Evolutionary conservation across 2,797 vertebrate species (phyloP).

Genomic region (Arctocebus calabarensis): DNA sequence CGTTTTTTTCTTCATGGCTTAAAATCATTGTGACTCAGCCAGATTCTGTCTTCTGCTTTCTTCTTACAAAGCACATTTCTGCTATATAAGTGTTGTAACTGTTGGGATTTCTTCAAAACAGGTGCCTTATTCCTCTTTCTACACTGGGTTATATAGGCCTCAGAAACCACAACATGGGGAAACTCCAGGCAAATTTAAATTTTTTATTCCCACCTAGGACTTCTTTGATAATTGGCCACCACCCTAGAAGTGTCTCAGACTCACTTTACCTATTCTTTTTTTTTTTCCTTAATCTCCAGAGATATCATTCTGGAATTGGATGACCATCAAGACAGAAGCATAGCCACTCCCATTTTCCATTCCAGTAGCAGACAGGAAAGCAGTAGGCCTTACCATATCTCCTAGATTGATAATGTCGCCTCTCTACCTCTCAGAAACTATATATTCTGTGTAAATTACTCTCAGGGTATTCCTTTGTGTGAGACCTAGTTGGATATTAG

Average conservation of each 20-base stretch:
- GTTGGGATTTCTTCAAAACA: not conserved
- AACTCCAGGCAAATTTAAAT: not conserved
- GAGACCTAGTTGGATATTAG: not conserved
- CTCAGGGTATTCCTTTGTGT: not conserved
- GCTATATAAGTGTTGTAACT: not conserved
- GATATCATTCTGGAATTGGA: not conserved
- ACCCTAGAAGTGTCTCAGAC: not conserved
- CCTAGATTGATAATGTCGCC: not conserved
- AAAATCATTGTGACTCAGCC: not conserved
- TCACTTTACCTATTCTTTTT: not conserved
- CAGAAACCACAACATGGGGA: not conserved
- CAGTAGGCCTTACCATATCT: not conserved
- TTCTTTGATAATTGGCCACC: not conserved
- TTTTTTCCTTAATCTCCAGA: not conserved
- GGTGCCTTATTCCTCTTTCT: not conserved
- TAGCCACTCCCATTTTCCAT: not conserved
- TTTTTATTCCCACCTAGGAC: not conserved
- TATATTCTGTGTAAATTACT: not conserved
- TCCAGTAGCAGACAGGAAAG: not conserved
- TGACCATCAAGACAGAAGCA: not conserved
- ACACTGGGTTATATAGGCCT: not conserved
- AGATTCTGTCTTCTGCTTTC: not conserved
- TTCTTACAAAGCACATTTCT: not conserved
- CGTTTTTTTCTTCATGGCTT: constrained; percentile 9
- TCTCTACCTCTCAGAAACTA: not conserved